Conservation (phyloP, 2,113 vertebrate genomes). For the Octodon degus region DNA sequence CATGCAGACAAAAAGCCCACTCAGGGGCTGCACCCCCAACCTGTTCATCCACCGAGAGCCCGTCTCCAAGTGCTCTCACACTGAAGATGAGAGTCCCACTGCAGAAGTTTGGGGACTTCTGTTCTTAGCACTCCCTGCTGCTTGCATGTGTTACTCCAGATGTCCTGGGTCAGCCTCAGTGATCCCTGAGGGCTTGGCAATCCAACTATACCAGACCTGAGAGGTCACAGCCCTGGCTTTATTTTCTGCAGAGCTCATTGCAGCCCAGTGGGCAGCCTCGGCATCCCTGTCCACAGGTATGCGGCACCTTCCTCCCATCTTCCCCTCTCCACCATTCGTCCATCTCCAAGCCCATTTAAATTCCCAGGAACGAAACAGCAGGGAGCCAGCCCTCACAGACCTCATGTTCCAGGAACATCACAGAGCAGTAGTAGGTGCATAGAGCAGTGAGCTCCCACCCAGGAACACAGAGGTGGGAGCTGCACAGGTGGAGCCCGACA, state of each 20-base stretch:
- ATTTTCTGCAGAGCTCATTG: not conserved
- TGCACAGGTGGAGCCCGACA: not conserved
- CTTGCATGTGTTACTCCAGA: not conserved
- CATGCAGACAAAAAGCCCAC: too few relatives aligned
- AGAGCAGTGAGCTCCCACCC: too few relatives aligned
- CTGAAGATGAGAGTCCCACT: not conserved
- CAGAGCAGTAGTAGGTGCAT: not conserved
- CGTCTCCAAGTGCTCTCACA: not conserved
- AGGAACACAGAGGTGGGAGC: not conserved
- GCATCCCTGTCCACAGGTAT: not conserved
- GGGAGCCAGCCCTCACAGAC: not conserved
- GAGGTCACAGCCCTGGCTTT: not conserved
- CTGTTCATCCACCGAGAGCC: not conserved
- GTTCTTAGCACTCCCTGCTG: too few relatives aligned
- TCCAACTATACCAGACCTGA: not conserved
- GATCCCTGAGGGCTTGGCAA: not conserved
- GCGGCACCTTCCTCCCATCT: not conserved
- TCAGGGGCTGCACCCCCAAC: too few relatives aligned
- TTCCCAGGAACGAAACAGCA: not conserved
- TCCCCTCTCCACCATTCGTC: not conserved
- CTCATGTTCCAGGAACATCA: not conserved
- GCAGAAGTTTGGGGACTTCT: not conserved
- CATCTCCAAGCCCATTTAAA: accelerated
- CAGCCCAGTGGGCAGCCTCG: not conserved
- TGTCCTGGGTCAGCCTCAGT: too few relatives aligned